phyloP scores from a whole-genome alignment of 2,888 invertebrate species.

The Drosophila putrida region DNA sequence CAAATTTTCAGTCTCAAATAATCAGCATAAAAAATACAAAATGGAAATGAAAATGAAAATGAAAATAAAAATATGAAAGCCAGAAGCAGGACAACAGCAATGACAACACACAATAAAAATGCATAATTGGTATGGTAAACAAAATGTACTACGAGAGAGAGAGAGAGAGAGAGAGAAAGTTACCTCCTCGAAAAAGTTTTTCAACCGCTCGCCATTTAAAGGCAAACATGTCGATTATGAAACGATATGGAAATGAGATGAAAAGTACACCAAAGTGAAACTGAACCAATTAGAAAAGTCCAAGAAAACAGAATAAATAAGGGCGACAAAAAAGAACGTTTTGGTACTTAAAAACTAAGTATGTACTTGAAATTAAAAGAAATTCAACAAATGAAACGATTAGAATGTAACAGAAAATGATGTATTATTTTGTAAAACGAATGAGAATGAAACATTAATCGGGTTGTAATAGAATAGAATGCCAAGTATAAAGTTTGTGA shows the following conservation, averaged over 20 bases:
- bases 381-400: not conserved
- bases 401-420: not conserved
- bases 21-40: slow-evolving; percentile 45
- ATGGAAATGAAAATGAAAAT: slow-evolving; percentile 13
- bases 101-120: slow-evolving; percentile 34
- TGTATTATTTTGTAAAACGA: not conserved
- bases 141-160: not conserved
- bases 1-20: slow-evolving; percentile 69
- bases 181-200: not conserved
- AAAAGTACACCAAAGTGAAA: slow-evolving; percentile 2
- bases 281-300: not conserved
- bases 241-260: slow-evolving; percentile 6
- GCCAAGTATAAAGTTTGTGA: not conserved
- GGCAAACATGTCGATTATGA: slow-evolving; percentile 10
- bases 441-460: not conserved
- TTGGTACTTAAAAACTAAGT: not conserved
- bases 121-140: slow-evolving; percentile 33
- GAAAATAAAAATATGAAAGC: slow-evolving; percentile 2
- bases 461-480: not conserved
- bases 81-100: slow-evolving; percentile 3
- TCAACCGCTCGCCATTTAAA: not conserved
- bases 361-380: not conserved
- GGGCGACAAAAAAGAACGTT: not conserved
- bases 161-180: not conserved
- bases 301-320: not conserved